phyloP scores from a whole-genome alignment of 2,797 vertebrate genomes.

The Mormyrops attenuatus region DNA sequence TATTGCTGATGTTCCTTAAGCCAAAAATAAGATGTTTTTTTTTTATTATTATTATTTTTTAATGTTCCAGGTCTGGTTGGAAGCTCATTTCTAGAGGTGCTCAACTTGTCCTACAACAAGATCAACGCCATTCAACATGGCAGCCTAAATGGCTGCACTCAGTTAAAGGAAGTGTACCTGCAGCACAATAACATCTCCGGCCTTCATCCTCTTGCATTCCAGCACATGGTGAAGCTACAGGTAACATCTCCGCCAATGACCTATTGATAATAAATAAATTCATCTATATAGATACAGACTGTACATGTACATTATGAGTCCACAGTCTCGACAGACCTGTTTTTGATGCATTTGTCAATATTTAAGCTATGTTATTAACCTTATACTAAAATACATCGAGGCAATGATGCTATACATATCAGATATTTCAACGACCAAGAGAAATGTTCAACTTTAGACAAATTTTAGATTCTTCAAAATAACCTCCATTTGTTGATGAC shows the following conservation, averaged over 20 bases:
- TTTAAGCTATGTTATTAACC: background rate
- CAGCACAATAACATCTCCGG: slow-evolving; percentile 69
- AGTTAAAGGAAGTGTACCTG: slow-evolving; percentile 68
- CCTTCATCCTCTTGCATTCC: slow-evolving; percentile 69
- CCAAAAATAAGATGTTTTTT: background rate
- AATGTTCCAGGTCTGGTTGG: slow-evolving; percentile 49
- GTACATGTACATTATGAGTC: background rate
- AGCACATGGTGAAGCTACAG: slow-evolving; percentile 65
- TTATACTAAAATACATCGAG: background rate
- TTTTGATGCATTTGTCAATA: background rate
- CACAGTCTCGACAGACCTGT: background rate
- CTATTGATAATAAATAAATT: background rate
- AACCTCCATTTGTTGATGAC: background rate
- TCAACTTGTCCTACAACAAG: slow-evolving; percentile 71
- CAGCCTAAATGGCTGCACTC: slow-evolving; percentile 62
- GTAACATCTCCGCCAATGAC: slow-evolving; percentile 46
- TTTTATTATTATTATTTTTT: background rate
- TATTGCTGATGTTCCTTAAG: background rate
- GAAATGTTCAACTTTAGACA: background rate
- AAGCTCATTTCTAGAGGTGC: slow-evolving; percentile 54
- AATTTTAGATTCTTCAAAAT: background rate
- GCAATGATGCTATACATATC: background rate
- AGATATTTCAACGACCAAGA: background rate
- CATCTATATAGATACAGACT: background rate
- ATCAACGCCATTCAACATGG: slow-evolving; percentile 56